Percentiles rank a stretch among this genome's conserved stretches.
Conservation (phyloP, 1,140 invertebrate species). For the Drosophila malerkotliana region DNA sequence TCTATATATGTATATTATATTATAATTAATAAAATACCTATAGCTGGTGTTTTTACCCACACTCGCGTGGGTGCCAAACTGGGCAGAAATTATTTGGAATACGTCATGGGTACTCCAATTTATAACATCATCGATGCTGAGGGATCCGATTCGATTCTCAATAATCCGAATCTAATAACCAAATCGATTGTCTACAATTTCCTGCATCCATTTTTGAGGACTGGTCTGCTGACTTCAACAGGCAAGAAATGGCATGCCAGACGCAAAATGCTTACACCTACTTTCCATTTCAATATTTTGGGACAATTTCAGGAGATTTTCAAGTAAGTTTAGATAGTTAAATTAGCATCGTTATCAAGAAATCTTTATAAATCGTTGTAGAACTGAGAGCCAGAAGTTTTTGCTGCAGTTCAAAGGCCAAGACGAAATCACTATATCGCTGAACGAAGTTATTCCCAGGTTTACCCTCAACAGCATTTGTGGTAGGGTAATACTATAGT, state of each 20-base stretch:
- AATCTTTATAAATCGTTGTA: constrained; percentile 3
- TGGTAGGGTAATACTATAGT: constrained; percentile 83
- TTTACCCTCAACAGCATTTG: constrained; percentile 92
- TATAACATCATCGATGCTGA: constrained; percentile 69
- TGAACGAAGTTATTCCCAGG: constrained; percentile 84
- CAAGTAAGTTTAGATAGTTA: constrained; percentile 84
- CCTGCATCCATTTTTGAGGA: constrained; percentile 87
- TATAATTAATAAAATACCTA: not conserved
- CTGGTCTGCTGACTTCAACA: constrained; percentile 87
- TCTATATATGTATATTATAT: not conserved
- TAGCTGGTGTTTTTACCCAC: constrained; percentile 46
- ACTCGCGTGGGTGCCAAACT: constrained; percentile 27
- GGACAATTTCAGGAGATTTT: constrained; percentile 90
- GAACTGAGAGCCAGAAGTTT: constrained; percentile 83
- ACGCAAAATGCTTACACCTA: constrained; percentile 92
- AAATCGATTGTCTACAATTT: constrained; percentile 84
- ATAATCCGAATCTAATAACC: constrained; percentile 55
- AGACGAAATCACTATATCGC: constrained; percentile 30
- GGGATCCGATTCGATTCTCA: constrained; percentile 55
- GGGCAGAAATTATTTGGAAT: constrained; percentile 57
- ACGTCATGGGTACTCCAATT: constrained; percentile 40
- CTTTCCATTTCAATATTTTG: constrained; percentile 95
- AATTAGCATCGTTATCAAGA: too few relatives aligned
- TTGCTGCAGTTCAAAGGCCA: constrained; percentile 52
- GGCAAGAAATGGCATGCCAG: constrained; percentile 90